phyloP scores from a whole-genome alignment of 2,888 invertebrate species.

The Lithosia quadra region DNA sequence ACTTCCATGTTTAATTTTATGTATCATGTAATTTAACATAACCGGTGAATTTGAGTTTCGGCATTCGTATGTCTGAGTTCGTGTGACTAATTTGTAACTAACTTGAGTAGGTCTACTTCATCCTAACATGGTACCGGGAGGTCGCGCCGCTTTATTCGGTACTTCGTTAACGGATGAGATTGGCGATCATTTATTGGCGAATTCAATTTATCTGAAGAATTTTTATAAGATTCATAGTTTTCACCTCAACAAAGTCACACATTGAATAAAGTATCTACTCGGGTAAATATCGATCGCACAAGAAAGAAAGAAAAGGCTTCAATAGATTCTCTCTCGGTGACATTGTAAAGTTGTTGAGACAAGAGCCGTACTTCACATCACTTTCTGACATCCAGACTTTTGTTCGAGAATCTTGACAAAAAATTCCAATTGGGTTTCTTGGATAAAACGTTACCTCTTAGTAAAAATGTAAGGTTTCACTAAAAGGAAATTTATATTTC shows the following conservation, averaged over 20 bases:
- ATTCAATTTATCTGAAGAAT: background rate
- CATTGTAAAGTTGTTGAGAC: constrained; percentile 32
- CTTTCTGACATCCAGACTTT: constrained; percentile 9
- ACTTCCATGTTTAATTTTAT: background rate
- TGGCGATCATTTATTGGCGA: background rate
- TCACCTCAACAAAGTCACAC: constrained; percentile 12
- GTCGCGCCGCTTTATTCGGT: too few relatives aligned
- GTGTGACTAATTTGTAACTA: too few relatives aligned
- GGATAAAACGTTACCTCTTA: too few relatives aligned
- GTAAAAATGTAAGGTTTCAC: constrained; percentile 1
- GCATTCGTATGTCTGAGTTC: too few relatives aligned
- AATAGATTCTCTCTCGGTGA: constrained; percentile 30
- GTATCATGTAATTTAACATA: background rate
- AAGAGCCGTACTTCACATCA: constrained; percentile 29
- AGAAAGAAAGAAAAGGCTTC: constrained; percentile 7
- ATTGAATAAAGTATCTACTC: background rate
- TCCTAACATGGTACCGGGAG: too few relatives aligned
- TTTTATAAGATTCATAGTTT: background rate
- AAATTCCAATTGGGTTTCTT: constrained; percentile 6
- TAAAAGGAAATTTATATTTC: background rate
- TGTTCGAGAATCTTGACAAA: constrained; percentile 15
- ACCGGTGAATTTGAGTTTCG: too few relatives aligned
- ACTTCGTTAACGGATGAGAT: too few relatives aligned
- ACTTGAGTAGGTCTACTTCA: too few relatives aligned
- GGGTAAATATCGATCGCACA: constrained; percentile 27